phyloP scores from a whole-genome alignment of 2,797 vertebrate species.

The Lepus oiostolus region DNA sequence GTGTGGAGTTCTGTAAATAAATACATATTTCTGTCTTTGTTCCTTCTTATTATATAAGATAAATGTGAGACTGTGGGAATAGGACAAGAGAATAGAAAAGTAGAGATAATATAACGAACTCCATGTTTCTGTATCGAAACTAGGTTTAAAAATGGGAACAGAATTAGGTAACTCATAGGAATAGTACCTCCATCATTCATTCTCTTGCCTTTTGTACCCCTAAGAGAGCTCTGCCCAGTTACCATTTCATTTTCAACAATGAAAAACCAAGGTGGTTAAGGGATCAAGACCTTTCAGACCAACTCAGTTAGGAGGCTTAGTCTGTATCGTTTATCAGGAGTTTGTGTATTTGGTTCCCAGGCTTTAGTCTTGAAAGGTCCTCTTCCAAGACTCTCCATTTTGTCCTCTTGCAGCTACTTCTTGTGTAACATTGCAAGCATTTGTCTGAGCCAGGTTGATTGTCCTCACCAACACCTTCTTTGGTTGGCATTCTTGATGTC shows the following conservation, averaged over 20 bases:
- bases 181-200: neutral
- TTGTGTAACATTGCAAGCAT: slow-evolving; percentile 59
- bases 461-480: slow-evolving; percentile 77
- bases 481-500: slow-evolving; percentile 70
- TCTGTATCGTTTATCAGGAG: neutral
- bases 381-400: slow-evolving; percentile 74
- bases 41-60: slow-evolving; percentile 50
- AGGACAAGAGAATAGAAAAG: slow-evolving; percentile 7
- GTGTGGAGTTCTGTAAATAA: slow-evolving; percentile 56
- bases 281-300: slow-evolving; percentile 24
- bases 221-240: slow-evolving; percentile 23
- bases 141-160: slow-evolving; percentile 44
- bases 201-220: slow-evolving; percentile 28
- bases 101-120: neutral
- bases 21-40: neutral
- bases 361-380: slow-evolving; percentile 61
- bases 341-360: neutral
- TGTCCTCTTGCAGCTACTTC: slow-evolving; percentile 67
- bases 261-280: slow-evolving; percentile 54
- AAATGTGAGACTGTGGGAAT: slow-evolving; percentile 66
- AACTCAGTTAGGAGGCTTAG: neutral
- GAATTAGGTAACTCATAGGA: slow-evolving; percentile 36
- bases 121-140: slow-evolving; percentile 59
- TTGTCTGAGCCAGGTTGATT: slow-evolving; percentile 53
- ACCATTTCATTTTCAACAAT: slow-evolving; percentile 54